Base-by-base conservation (phyloP, 2,797 vertebrate genomes). In the Fratercula arctica region DNA sequence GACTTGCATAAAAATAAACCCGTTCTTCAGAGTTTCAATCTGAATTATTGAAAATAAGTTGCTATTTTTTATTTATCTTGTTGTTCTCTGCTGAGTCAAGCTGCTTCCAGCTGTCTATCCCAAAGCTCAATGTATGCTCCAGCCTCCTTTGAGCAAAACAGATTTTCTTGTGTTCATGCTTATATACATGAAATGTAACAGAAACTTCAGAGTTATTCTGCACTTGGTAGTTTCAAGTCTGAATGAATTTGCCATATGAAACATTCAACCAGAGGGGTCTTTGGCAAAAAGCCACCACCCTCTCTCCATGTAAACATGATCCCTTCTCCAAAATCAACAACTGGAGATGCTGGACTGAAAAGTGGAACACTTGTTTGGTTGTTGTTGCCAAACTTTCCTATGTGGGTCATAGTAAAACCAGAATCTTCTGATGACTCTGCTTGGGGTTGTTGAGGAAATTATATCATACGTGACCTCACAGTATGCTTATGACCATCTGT, bases 31-130 rank as follows among this genome's bases (percentile, higher is more conserved):
- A 56, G 17, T 72, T 94, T 92, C 63, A 45, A 31, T 28, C 60
- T 77, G 85, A 95, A 94, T 85, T 87, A 92, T 80, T 92, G 41
- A 94, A 94, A 94, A 70, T 28, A 88, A 64, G 16, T 46, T 60
- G 43, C 16, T 39, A 33, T 45, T 77, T 90, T 88, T 95, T 82
- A 84, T 92, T 91, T 79, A 87, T 82, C 48, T 51, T 85, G 0
- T 25, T 96, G n/a, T 63, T 81, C 73, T 95, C 70, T 85, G 56
- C 21, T 4, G 2, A 85, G 41, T 54, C 63, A 90, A 90, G 83
- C 25, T 89, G 83, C 74, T 59, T 70, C n/a, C 63, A 89, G 80
- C 39, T 93, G 51, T 91, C 91, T 78, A 59, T 51, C 53, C 63
- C 51, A 91, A 87, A 73, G 37, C 15, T 56, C 60, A 54, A 12